These are phyloP conservation scores for Amazona vittata DNA, from an alignment of 2,113 vertebrate genomes.

Conservation along the genomic window DNA sequence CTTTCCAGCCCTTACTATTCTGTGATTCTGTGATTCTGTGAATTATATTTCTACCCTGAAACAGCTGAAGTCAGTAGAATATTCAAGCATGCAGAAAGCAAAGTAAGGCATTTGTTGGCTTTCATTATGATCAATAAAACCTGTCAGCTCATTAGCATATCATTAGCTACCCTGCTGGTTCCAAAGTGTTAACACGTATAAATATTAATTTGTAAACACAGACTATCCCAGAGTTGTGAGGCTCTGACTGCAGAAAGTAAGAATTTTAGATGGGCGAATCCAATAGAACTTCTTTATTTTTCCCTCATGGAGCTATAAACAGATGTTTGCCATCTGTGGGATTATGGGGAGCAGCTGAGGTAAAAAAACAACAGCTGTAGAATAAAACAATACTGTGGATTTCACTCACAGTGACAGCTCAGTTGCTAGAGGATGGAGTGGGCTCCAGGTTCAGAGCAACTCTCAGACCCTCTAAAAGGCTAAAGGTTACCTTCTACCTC, in stretches of 20 bases:
- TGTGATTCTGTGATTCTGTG: too few relatives aligned
- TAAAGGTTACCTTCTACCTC: neutral
- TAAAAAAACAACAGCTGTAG: conserved; percentile 76
- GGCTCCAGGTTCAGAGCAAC: conserved; percentile 36
- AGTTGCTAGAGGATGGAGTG: conserved; percentile 43
- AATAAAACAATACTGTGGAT: conserved; percentile 74
- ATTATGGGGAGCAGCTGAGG: conserved; percentile 75
- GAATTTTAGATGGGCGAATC: conserved; percentile 45
- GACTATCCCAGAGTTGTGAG: conserved; percentile 57
- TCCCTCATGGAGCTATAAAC: conserved; percentile 68
- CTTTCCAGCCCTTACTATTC: too few relatives aligned
- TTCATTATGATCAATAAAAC: conserved; percentile 80
- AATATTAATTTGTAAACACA: conserved; percentile 78
- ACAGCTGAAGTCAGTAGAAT: conserved; percentile 71
- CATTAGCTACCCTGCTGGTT: conserved; percentile 77
- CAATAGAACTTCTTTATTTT: conserved; percentile 36
- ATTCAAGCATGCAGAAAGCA: conserved; percentile 67
- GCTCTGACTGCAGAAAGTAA: conserved; percentile 63
- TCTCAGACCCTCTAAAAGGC: neutral
- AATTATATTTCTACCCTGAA: conserved; percentile 71
- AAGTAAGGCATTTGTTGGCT: conserved; percentile 75
- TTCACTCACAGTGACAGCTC: conserved; percentile 65
- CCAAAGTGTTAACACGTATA: conserved; percentile 69
- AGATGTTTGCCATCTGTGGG: conserved; percentile 83
- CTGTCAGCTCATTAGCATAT: conserved; percentile 78